phyloP scores from a whole-genome alignment of 2,113 vertebrate species.

The Erythrocebus patas region DNA sequence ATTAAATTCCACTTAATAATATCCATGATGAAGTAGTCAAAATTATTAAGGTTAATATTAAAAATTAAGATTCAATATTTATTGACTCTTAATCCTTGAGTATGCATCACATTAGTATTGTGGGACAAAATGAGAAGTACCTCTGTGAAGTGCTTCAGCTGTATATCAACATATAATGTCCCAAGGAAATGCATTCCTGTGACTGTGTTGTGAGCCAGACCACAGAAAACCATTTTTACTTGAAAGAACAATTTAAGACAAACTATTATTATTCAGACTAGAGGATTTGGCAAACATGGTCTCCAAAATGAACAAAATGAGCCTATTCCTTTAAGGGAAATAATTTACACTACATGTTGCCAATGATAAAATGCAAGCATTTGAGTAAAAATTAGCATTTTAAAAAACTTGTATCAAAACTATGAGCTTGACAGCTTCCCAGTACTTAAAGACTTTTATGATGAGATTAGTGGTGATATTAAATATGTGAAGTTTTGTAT shows the following conservation, averaged over 20 bases:
- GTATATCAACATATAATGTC: fast-evolving
- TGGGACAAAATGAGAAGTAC: background rate
- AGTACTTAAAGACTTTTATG: background rate
- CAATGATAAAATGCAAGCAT: slow-evolving; percentile 26
- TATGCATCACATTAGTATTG: background rate
- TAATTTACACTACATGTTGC: background rate
- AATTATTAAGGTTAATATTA: background rate
- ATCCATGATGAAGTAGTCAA: background rate
- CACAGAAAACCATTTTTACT: background rate
- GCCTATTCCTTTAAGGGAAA: slow-evolving; percentile 26
- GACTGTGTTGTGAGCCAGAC: background rate
- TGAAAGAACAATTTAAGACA: background rate
- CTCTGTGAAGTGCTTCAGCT: background rate
- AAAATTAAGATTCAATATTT: background rate
- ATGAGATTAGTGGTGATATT: background rate
- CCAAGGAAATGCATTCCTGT: background rate
- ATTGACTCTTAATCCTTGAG: background rate
- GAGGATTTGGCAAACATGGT: background rate
- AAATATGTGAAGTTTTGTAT: background rate
- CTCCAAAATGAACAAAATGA: slow-evolving; percentile 39
- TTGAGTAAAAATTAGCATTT: slow-evolving; percentile 27
- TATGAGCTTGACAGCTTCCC: background rate
- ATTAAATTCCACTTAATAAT: background rate
- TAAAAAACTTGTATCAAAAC: background rate
- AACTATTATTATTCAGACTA: background rate